These are phyloP conservation scores for Plebejus argus DNA, from an alignment of 2,888 invertebrate genomes.

Conservation along the genomic window DNA sequence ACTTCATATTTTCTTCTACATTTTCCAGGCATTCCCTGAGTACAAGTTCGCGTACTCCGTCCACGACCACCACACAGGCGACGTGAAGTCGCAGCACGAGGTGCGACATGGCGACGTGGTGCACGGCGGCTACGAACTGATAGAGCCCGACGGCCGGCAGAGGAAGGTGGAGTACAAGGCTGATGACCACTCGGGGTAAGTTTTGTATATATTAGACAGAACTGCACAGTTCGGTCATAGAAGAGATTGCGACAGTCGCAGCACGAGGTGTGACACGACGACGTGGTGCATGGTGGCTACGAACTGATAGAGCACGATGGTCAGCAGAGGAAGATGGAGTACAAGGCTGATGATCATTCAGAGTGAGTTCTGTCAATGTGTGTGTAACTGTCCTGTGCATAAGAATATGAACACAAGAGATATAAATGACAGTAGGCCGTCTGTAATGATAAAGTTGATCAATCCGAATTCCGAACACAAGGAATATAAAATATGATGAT, in stretches of 20 bases:
- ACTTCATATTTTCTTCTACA: too few species aligned
- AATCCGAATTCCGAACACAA: too few species aligned
- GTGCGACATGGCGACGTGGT: slow-evolving; percentile 80
- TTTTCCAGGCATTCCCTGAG: slow-evolving; percentile 73
- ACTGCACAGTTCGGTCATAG: too few species aligned
- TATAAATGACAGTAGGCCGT: too few species aligned
- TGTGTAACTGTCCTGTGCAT: too few species aligned
- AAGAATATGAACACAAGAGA: too few species aligned
- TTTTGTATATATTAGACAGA: too few species aligned
- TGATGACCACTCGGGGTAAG: slow-evolving; percentile 78
- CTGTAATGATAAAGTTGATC: too few species aligned
- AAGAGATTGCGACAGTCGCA: too few species aligned
- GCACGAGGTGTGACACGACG: too few species aligned
- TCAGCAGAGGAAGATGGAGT: slow-evolving; percentile 83
- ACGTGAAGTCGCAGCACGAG: slow-evolving; percentile 78
- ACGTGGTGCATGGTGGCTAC: slow-evolving; percentile 55
- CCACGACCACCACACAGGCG: slow-evolving; percentile 79
- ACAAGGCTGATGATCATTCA: slow-evolving; percentile 79
- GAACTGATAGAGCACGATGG: slow-evolving; percentile 57
- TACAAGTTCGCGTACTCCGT: slow-evolving; percentile 80
- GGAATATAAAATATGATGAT: too few species aligned
- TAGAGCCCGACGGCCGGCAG: slow-evolving; percentile 83
- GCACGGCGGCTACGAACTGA: slow-evolving; percentile 82
- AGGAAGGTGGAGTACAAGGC: slow-evolving; percentile 85
- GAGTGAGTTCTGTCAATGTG: too few species aligned